A percentile compares a stretch with the other conserved stretches of the same genome.
These are phyloP conservation scores for Furcifer pardalis DNA, from an alignment of 2,797 vertebrate genomes.

Conservation along the genomic window DNA sequence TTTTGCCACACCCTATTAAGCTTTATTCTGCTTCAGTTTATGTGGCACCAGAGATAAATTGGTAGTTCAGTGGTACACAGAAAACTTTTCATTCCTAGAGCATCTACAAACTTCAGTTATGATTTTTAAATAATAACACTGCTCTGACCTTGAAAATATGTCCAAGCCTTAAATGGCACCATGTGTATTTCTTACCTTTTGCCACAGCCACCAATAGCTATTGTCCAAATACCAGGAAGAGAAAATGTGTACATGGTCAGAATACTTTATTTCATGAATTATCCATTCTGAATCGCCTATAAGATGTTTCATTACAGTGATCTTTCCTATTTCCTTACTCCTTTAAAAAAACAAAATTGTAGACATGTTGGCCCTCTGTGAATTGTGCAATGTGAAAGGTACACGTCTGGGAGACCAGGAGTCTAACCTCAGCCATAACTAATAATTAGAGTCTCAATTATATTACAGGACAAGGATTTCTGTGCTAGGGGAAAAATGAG, in stretches of 20 bases:
- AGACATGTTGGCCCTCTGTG: slow-evolving; percentile 3
- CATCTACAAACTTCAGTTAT: neutral
- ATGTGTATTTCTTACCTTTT: neutral
- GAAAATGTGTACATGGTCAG: neutral
- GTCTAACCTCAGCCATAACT: slow-evolving; percentile 48
- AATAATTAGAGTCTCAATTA: slow-evolving; percentile 57
- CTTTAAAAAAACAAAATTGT: slow-evolving; percentile 43
- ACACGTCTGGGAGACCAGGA: slow-evolving; percentile 31
- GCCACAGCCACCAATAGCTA: neutral
- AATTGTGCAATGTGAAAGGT: slow-evolving; percentile 40
- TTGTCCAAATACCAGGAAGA: neutral
- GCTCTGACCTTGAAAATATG: slow-evolving; percentile 19
- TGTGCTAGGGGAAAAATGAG: slow-evolving; percentile 40
- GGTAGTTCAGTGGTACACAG: slow-evolving; percentile 4
- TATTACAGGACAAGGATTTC: slow-evolving; percentile 50
- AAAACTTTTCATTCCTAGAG: neutral
- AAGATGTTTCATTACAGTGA: slow-evolving; percentile 5
- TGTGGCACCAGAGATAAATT: neutral
- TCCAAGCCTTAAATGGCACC: fast-evolving
- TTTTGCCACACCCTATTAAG: slow-evolving; percentile 30
- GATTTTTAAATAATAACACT: neutral
- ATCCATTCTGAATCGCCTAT: slow-evolving; percentile 11
- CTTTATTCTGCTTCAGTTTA: slow-evolving; percentile 34
- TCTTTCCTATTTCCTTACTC: slow-evolving; percentile 4
- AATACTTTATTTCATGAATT: slow-evolving; percentile 22